Evolutionary conservation across 2,888 invertebrate species (phyloP), one percentile per base, ranked within the genome.

Genomic region (Melanchra persicariae): DNA sequence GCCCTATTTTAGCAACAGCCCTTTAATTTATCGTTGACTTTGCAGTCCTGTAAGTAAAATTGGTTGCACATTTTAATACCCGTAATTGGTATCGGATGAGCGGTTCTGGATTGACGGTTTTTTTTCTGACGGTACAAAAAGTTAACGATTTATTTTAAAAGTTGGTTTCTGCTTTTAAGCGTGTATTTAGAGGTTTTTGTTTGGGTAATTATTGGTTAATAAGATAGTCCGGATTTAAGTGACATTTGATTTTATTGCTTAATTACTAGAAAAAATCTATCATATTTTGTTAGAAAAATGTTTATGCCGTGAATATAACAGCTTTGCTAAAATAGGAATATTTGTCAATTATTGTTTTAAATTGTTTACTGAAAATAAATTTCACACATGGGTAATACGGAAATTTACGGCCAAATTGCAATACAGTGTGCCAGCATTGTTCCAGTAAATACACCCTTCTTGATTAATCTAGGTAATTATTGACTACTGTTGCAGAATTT

Each of bases 1-100:
- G 93, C 90, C 74, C 86, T 90, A 90, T 91, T 91, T 92, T 88
- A 91, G 89, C 88, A 87, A 77, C 82, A 82, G 77, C 88, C 85
- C 87, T 88, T 91, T 90, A 91, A 93, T 92, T 92, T 93, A 92
- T 92, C 80, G 87, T 82, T 58, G 62, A 61, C 58, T 81, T 76
- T 51, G 63, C 77, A 80, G 74, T 66, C 40, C 59, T 79, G 76
- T 74, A 76, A 81, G 82, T 84, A 85, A 66, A 85, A 86, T 87
- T 84, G 78, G 81, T 82, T 76, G 79, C 81, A 77, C 80, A 72
- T 84, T 86, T 87, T 85, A 87, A 87, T 86, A 81, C 77, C 81
- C 75, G 84, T 91, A 90, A 90, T 90, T 91, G 89, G 87, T 85
- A 84, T 84, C 82, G 85, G 85, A 85, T 85, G 85, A 85, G 79